Base-by-base conservation (phyloP, 2,888 invertebrate genomes). In the Ephialtes manifestator region DNA sequence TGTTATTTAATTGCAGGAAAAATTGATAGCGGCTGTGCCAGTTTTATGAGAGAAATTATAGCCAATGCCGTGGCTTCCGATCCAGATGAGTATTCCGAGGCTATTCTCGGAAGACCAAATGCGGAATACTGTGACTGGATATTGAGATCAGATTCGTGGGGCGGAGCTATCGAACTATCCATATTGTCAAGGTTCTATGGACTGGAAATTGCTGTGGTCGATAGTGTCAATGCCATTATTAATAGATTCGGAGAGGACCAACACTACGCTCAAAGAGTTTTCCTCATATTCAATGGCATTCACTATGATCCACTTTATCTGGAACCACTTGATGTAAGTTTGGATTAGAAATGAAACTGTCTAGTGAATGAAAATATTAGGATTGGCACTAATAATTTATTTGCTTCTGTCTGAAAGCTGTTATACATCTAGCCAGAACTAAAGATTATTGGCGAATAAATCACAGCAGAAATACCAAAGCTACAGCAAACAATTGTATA, bases 251-350 rank as follows among this genome's bases (percentile, higher is more conserved):
- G 99, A 0, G 99, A 99, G 94, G 98, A 99, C 94, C 96, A 97
- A 91, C 96, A 97, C 90, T 99, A 97, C 93, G 95, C 96, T 1
- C 96, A 97, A 81, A 94, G 99, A 90, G 98, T 98, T 4, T 97
- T 99, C 92, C 95, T 99, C 5, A 95, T 99, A 72, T 99, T 99
- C 93, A 99, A 99, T 94, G 99, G 99, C 20, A 98, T 99, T 74
- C 99, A 99, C 94, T 99, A 99, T 92, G 99, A 99, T 94, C 98
- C 99, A 0, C 94, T 99, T 13, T 97, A 97, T 92, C 95, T 98
- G 94, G 98, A 99, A 94, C 96, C 97, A 4, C 94, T 96, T 46
- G 96, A 96, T 94, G 97, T 97, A 95, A 96, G 96, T 95, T 46
- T 82, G 15, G 1, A 4, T 51, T 51, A 51, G 8, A 0, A n/a